A percentile compares a stretch with the other conserved stretches of the same genome.
These are phyloP conservation scores for Cecropterus lyciades DNA, from an alignment of 1,140 invertebrate species.

Conservation along the genomic window DNA sequence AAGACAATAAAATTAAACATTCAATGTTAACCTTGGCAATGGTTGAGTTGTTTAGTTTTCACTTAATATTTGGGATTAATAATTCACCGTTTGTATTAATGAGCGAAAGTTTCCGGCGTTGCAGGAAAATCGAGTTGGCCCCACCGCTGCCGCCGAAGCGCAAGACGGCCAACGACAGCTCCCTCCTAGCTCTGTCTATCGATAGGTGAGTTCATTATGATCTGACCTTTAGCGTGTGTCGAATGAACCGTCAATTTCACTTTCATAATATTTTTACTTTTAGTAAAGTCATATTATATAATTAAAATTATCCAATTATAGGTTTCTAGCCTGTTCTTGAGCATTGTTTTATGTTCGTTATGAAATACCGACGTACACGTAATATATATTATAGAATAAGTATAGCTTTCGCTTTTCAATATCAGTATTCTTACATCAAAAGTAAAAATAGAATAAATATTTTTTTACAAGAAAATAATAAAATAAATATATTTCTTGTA, in stretches of 20 bases:
- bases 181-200: conserved; percentile 72
- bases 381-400: no score
- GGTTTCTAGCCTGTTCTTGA: not conserved
- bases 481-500: no score
- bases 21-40: conserved; percentile 22
- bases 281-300: no score
- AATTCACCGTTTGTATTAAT: conserved; percentile 9
- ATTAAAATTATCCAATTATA: not conserved
- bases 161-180: conserved; percentile 77
- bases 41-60: conserved; percentile 11
- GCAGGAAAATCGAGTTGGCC: conserved; percentile 81
- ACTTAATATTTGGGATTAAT: conserved; percentile 2
- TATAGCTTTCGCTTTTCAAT: no score
- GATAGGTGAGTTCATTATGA: conserved; percentile 65
- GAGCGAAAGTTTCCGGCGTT: conserved; percentile 63
- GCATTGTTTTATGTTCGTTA: not conserved
- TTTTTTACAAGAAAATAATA: no score
- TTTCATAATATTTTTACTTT: conserved; percentile 28
- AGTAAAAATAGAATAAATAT: no score
- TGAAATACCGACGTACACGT: no score
- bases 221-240: conserved; percentile 26
- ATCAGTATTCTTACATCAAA: no score
- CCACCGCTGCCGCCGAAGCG: conserved; percentile 82
- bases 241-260: conserved; percentile 15
- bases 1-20: not conserved